Conservation (phyloP, 2,113 vertebrate species). For the Myrmecobius fasciatus region DNA sequence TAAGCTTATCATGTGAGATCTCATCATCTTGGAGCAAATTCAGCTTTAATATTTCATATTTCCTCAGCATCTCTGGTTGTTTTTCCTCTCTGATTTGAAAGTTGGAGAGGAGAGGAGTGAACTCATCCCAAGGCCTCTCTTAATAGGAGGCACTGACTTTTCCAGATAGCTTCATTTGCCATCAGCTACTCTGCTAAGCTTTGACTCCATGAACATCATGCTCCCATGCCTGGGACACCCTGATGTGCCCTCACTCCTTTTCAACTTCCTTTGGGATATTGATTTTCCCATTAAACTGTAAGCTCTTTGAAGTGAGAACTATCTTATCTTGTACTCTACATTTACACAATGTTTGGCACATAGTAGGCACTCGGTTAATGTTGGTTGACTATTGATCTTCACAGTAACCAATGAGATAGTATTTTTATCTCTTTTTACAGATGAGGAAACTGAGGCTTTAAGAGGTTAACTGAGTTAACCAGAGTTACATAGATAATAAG, state of each 20-base stretch:
- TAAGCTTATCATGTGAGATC: not conserved
- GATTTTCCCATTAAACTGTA: not conserved
- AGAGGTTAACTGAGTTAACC: not conserved
- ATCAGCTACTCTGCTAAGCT: not conserved
- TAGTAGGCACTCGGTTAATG: not conserved
- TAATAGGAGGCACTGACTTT: not conserved
- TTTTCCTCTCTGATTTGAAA: not conserved
- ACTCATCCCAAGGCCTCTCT: not conserved
- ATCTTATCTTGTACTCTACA: not conserved
- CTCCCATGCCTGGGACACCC: not conserved
- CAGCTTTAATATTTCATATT: not conserved
- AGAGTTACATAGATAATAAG: not conserved
- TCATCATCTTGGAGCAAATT: not conserved
- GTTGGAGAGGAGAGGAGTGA: not conserved
- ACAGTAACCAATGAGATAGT: not conserved
- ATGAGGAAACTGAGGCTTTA: not conserved
- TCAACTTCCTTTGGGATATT: not conserved
- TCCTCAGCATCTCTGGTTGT: not conserved
- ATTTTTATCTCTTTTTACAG: not conserved
- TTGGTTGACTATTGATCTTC: not conserved
- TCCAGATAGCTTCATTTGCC: not conserved
- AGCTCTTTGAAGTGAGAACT: not conserved
- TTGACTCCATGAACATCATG: not conserved
- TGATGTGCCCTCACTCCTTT: not conserved
- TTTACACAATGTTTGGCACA: not conserved